phyloP scores from a whole-genome alignment of 35 echinoderm and acorn worm species.

The Nesometra sesokonis region DNA sequence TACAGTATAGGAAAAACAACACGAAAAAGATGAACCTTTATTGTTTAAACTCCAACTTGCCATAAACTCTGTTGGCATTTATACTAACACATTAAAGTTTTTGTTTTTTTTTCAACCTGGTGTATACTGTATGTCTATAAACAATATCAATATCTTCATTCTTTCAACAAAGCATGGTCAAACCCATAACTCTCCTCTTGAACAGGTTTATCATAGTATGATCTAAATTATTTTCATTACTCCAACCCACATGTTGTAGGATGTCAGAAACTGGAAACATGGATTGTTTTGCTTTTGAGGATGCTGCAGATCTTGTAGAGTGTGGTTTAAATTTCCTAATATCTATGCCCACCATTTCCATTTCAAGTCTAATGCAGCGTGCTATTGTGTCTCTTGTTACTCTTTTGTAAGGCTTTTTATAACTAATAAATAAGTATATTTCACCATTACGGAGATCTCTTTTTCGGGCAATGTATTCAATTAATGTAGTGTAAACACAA shows the following conservation, averaged over 20 bases:
- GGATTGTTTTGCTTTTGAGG: neutral
- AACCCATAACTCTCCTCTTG: too few species aligned
- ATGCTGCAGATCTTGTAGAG: neutral
- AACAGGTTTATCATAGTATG: neutral
- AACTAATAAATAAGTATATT: neutral
- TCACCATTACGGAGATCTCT: neutral
- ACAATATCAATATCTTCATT: too few species aligned
- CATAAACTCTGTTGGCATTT: too few species aligned
- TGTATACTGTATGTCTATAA: too few species aligned
- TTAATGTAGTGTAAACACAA: neutral
- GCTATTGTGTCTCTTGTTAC: neutral
- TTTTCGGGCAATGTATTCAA: neutral
- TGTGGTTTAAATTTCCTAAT: neutral
- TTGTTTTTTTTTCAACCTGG: too few species aligned
- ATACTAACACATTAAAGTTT: too few species aligned
- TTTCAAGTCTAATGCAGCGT: neutral
- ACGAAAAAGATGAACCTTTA: too few species aligned
- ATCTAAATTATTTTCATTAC: neutral
- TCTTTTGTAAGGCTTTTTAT: neutral
- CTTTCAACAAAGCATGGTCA: too few species aligned
- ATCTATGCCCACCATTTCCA: neutral
- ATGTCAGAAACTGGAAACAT: neutral
- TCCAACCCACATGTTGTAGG: neutral
- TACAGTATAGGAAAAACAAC: too few species aligned
- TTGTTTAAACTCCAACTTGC: too few species aligned